Evolutionary conservation across 2,797 vertebrate genomes (phyloP).

Genomic region (Gouania willdenowi): DNA sequence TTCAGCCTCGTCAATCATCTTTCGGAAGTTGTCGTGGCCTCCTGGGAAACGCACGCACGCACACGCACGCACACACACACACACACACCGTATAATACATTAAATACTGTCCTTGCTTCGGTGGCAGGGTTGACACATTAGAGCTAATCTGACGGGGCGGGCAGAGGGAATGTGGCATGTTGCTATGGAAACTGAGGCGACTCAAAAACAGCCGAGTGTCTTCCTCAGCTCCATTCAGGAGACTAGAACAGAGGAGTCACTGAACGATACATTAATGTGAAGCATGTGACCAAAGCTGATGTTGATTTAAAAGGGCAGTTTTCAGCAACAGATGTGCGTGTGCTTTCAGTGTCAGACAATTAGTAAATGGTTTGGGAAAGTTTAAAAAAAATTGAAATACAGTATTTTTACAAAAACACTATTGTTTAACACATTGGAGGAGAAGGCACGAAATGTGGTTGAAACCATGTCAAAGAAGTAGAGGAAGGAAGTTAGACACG

Average conservation of each 20-base stretch:
- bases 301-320: constrained; percentile 17
- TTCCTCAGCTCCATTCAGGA: constrained; percentile 34
- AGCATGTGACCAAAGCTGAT: constrained; percentile 42
- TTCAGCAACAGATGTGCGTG: constrained; percentile 38
- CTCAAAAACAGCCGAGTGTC: constrained; percentile 39
- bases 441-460: constrained; percentile 11
- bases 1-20: constrained; percentile 91
- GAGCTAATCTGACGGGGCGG: neutral
- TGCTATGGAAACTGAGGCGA: constrained; percentile 44
- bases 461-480: constrained; percentile 15
- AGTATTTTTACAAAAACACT: neutral
- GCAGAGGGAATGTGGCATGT: constrained; percentile 15
- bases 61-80: constrained; percentile 7
- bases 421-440: too few relatives aligned
- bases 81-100: constrained; percentile 4
- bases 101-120: constrained; percentile 4
- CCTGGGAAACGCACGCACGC: constrained; percentile 64
- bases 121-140: constrained; percentile 28
- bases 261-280: constrained; percentile 36
- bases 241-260: constrained; percentile 23
- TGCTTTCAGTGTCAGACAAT: constrained; percentile 2
- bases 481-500: constrained; percentile 11
- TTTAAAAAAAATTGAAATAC: neutral
- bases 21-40: constrained; percentile 90
- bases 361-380: constrained; percentile 5